phyloP scores from a whole-genome alignment of 2,113 vertebrate species.

The Catagonus wagneri region DNA sequence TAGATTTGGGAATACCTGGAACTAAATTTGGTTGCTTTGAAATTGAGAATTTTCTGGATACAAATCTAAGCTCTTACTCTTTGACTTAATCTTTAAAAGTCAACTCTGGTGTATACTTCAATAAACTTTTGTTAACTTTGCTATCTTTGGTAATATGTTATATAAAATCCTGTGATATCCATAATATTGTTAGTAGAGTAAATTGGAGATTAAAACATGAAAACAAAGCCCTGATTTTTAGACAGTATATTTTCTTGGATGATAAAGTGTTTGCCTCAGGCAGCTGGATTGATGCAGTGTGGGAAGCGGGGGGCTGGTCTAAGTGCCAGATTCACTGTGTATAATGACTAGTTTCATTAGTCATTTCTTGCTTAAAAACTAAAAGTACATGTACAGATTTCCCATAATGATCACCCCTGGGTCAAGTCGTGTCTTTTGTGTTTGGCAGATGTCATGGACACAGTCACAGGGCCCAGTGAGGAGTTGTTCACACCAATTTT shows the following conservation, averaged over 20 bases:
- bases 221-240: not conserved
- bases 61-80: not conserved
- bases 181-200: not conserved
- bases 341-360: not conserved
- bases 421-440: slow-evolving; percentile 45
- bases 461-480: slow-evolving; percentile 70
- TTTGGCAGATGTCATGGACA: slow-evolving; percentile 65
- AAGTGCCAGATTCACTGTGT: not conserved
- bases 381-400: not conserved
- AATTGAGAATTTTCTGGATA: not conserved
- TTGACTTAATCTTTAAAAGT: slow-evolving; percentile 23
- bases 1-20: not conserved
- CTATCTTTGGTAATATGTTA: not conserved
- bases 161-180: not conserved
- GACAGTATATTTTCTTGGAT: not conserved
- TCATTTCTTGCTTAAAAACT: slow-evolving; percentile 15
- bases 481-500: slow-evolving; percentile 46
- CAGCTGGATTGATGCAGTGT: not conserved
- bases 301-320: not conserved
- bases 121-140: slow-evolving; percentile 15
- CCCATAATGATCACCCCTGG: not conserved
- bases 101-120: slow-evolving; percentile 4
- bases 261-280: not conserved
- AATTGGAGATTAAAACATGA: not conserved
- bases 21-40: not conserved